Evolutionary conservation across 1,140 invertebrate genomes (phyloP).

Genomic region (Sitodiplosis mosellana): DNA sequence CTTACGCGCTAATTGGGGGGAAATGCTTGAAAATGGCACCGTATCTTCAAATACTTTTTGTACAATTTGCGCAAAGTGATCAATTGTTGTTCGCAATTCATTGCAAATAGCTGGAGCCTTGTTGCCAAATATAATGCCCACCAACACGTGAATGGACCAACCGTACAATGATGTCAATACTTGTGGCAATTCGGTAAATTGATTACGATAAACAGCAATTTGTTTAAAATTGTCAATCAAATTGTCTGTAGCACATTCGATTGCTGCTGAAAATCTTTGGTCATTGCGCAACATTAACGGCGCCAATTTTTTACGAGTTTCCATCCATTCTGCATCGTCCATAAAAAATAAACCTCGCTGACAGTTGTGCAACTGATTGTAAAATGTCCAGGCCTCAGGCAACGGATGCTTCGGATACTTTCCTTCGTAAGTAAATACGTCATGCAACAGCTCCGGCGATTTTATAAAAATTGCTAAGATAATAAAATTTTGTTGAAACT

Average conservation of each 20-base stretch:
- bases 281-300: slow-evolving; percentile 42
- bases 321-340: slow-evolving; percentile 63
- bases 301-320: slow-evolving; percentile 49
- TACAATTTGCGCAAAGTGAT: slow-evolving; percentile 39
- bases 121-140: slow-evolving; percentile 46
- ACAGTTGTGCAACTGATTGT: slow-evolving; percentile 49
- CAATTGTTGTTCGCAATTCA: slow-evolving; percentile 19
- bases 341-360: slow-evolving; percentile 73
- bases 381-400: slow-evolving; percentile 64
- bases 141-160: slow-evolving; percentile 52
- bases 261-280: slow-evolving; percentile 27
- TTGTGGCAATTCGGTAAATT: not conserved
- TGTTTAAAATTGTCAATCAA: slow-evolving; percentile 28
- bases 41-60: slow-evolving; percentile 56
- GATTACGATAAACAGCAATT: slow-evolving; percentile 9
- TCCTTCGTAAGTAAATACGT: slow-evolving; percentile 56
- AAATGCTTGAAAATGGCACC: slow-evolving; percentile 43
- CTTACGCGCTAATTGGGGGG: slow-evolving; percentile 40
- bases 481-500: no score
- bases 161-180: slow-evolving; percentile 39
- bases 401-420: slow-evolving; percentile 57
- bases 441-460: slow-evolving; percentile 36
- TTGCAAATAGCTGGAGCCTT: slow-evolving; percentile 19
- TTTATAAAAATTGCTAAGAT: slow-evolving; percentile 6
- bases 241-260: slow-evolving; percentile 28